phyloP scores from a whole-genome alignment of 2,888 invertebrate genomes.

The Eilema depressum region DNA sequence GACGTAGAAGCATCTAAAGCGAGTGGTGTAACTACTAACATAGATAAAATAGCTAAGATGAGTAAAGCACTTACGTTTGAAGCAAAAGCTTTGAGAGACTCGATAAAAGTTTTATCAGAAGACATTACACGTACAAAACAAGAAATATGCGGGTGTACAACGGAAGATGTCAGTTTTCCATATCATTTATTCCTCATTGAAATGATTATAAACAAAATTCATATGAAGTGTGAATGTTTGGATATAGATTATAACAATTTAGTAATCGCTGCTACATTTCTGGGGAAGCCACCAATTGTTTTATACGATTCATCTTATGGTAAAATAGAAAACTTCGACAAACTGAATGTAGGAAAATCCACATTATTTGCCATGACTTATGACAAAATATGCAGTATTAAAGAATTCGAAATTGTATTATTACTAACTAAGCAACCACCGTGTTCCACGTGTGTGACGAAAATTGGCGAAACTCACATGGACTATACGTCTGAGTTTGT shows the following conservation, averaged over 20 bases:
- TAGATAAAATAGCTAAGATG: slow-evolving; percentile 77
- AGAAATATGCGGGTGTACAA: slow-evolving; percentile 51
- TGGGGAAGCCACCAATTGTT: slow-evolving; percentile 76
- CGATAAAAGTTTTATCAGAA: slow-evolving; percentile 72
- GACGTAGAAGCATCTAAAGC: slow-evolving; percentile 53
- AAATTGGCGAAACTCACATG: slow-evolving; percentile 75
- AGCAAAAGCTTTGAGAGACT: slow-evolving; percentile 75
- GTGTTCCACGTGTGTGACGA: slow-evolving; percentile 75
- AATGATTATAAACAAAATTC: slow-evolving; percentile 80
- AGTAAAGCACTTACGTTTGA: slow-evolving; percentile 76
- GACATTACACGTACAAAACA: slow-evolving; percentile 74
- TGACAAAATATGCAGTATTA: slow-evolving; percentile 77
- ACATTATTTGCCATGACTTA: slow-evolving; percentile 82
- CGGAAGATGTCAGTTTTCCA: slow-evolving; percentile 72
- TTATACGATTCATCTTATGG: slow-evolving; percentile 77
- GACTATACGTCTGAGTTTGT: slow-evolving; percentile 76
- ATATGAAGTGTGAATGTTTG: slow-evolving; percentile 84
- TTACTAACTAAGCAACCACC: slow-evolving; percentile 78
- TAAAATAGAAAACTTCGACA: slow-evolving; percentile 70
- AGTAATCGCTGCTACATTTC: slow-evolving; percentile 75
- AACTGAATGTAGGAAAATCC: slow-evolving; percentile 80
- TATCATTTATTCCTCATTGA: slow-evolving; percentile 81
- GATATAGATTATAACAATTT: slow-evolving; percentile 78
- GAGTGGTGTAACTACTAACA: slow-evolving; percentile 62
- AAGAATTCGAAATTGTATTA: slow-evolving; percentile 72